Evolutionary conservation across 2,113 vertebrate genomes (phyloP), one percentile per base, ranked within the genome.

Genomic region (Panthera leo): DNA sequence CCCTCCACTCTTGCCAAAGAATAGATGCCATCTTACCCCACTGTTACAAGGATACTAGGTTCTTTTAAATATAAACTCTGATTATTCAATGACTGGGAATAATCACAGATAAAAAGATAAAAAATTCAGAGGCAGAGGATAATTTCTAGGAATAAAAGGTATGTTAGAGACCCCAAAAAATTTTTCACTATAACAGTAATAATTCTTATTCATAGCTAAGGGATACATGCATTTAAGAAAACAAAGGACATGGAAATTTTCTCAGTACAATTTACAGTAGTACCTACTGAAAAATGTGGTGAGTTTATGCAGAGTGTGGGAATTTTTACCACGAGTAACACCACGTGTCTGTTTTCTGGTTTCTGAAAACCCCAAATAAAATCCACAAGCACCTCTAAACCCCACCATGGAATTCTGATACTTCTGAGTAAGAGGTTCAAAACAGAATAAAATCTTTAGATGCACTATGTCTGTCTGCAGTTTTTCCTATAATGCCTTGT

Each of bases 351-450:
- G 42, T 94, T 96, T 94, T 97, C 92, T 97, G 94, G 97, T 96
- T 97, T 97, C 85, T 94, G 48, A 96, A 98, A 98, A 97, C 88
- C 85, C 76, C 85, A 96, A 83, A 91, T 94, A 96, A 94, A 97
- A 89, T 85, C 97, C 95, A 96, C 85, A 95, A 96, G 92, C 61
- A 87, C 90, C 96, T 98, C 90, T 96, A 97, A 97, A 94, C 65
- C 14, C 19, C 42, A 96, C 88, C 58, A 95, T 67, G 87, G 90
- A 97, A 96, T 97, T 94, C 75, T 89, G 27, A 96, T 36, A 84
- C 92, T 94, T 97, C 73, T 91, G 65, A 86, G 61, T 51, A 93
- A 97, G 96, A 94, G 89, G 58, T 84, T 97, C 58, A 94, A 80
- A 88, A 75, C 63, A 91, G 93, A 97, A 94, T 75, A 88, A 89